Conservation (phyloP, 2,888 invertebrate genomes). For the Tolmerus cingulatus region DNA sequence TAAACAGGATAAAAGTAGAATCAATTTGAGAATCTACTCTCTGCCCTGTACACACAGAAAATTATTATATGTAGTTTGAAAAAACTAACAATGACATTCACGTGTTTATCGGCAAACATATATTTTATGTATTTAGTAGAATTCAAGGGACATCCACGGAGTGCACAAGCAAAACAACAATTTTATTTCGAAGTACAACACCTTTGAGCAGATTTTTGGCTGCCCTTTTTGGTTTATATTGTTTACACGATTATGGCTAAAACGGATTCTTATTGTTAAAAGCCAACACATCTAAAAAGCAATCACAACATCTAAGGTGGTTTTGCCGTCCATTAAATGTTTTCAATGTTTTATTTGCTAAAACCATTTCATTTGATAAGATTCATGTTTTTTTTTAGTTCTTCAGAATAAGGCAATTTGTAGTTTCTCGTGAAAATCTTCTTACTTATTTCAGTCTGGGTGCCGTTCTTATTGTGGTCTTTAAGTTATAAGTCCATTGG, state of each 20-base stretch:
- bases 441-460: background rate
- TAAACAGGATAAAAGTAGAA: background rate
- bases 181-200: background rate
- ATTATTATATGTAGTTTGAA: background rate
- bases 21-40: background rate
- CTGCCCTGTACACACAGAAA: background rate
- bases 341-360: background rate
- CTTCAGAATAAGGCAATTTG: background rate
- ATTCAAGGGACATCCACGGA: background rate
- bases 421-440: background rate
- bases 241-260: background rate
- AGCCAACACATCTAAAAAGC: constrained; percentile 29
- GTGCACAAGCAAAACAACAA: background rate
- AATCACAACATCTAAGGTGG: constrained; percentile 62
- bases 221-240: background rate
- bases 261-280: constrained; percentile 2
- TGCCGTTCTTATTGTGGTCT: background rate
- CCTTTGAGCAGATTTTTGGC: background rate
- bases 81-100: background rate
- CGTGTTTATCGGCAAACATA: background rate
- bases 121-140: background rate
- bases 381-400: background rate
- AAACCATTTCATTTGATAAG: background rate
- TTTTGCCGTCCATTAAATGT: constrained; percentile 59
- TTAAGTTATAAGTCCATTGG: background rate